Conservation (phyloP, 2,888 invertebrate species). For the Auanema freiburgensis region DNA sequence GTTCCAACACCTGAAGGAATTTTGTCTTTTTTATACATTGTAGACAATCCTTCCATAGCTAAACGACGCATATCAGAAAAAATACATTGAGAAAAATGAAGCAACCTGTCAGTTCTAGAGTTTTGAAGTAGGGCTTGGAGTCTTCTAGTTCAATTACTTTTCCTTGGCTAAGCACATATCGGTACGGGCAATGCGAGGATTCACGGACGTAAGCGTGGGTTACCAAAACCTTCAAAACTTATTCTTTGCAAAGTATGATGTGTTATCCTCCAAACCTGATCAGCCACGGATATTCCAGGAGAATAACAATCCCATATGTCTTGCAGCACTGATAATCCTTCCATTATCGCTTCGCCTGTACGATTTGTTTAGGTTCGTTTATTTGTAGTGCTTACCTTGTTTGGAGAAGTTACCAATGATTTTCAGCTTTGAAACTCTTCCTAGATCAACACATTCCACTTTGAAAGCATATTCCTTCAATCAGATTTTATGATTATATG, state of each 20-base stretch:
- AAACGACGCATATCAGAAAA: conserved; percentile 9
- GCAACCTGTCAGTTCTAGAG: conserved; percentile 20
- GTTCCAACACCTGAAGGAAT: conserved; percentile 15
- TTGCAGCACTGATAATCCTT: conserved; percentile 29
- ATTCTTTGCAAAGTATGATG: neutral
- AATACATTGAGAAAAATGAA: neutral
- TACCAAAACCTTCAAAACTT: conserved; percentile 31
- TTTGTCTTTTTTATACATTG: conserved; percentile 39
- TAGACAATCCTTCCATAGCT: conserved; percentile 47
- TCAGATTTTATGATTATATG: neutral
- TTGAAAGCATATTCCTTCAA: conserved; percentile 50
- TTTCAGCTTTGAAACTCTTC: conserved; percentile 25
- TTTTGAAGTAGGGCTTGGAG: conserved; percentile 23
- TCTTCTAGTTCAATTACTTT: conserved; percentile 17
- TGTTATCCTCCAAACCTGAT: conserved; percentile 15
- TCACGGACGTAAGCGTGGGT: conserved; percentile 41
- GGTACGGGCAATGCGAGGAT: conserved; percentile 53
- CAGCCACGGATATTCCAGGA: conserved; percentile 19
- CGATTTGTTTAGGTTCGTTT: neutral
- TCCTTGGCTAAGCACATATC: conserved; percentile 20
- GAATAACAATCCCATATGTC: conserved; percentile 26
- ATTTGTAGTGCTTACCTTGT: conserved; percentile 3
- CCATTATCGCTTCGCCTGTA: conserved; percentile 28
- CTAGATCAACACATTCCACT: conserved; percentile 54
- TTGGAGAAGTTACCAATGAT: conserved; percentile 25